Percentiles rank a stretch among this genome's conserved stretches.
Conservation (phyloP, 1,140 invertebrate species). For the Charaxes varanes region DNA sequence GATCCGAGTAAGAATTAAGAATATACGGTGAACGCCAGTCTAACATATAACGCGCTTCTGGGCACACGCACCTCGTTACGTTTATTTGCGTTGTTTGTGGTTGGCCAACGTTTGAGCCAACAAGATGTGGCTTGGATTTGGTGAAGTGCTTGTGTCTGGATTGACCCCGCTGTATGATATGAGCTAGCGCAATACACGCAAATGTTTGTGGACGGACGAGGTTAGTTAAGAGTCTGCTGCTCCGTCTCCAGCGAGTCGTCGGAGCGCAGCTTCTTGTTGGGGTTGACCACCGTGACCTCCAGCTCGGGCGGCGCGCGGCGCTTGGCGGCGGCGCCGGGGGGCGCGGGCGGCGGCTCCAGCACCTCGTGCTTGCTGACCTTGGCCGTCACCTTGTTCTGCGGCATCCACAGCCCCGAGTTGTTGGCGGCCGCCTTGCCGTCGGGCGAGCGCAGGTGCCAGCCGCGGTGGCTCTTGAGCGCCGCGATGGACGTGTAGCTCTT, state of each 20-base stretch:
- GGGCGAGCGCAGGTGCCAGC: constrained; percentile 76
- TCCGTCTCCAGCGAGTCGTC: constrained; percentile 60
- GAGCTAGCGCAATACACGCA: constrained; percentile 39
- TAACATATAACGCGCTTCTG: constrained; percentile 40
- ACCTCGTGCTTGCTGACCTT: constrained; percentile 72
- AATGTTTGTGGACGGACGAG: constrained; percentile 66
- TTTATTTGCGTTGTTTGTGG: constrained; percentile 40
- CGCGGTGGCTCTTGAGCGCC: constrained; percentile 76
- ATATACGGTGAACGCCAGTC: constrained; percentile 35
- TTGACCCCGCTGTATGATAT: constrained; percentile 37
- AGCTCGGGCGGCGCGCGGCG: constrained; percentile 51
- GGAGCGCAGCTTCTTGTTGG: constrained; percentile 63
- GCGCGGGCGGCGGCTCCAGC: constrained; percentile 37
- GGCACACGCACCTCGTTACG: constrained; percentile 46
- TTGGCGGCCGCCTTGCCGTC: constrained; percentile 72
- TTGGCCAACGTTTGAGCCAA: constrained; percentile 37
- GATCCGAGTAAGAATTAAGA: no score
- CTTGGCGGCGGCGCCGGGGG: constrained; percentile 31
- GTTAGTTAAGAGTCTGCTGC: constrained; percentile 48
- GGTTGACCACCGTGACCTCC: constrained; percentile 67
- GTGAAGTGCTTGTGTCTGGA: constrained; percentile 46
- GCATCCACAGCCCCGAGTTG: constrained; percentile 71
- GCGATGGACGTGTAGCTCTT: constrained; percentile 75
- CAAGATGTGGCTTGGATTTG: constrained; percentile 37
- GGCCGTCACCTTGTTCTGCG: constrained; percentile 68